Evolutionary conservation across 2,888 invertebrate species (phyloP), one percentile per base, ranked within the genome.

Genomic region (Polydrusus pterygomalis): DNA sequence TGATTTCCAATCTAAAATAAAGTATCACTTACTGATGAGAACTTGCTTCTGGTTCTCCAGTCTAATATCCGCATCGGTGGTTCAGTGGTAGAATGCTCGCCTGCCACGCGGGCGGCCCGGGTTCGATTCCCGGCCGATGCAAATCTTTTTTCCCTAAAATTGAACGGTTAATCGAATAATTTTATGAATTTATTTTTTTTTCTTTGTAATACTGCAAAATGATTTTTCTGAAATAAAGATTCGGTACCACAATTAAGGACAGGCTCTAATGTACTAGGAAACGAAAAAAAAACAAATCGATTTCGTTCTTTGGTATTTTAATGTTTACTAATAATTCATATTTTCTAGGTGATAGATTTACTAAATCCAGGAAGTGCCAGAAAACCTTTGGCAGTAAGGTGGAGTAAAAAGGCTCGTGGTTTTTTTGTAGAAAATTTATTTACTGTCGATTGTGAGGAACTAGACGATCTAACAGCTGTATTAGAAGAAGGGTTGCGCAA

Each of bases 381-480:
- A 64, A 94, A 95, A 86, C 94, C 97, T 0, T 89, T 97, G 56
- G 94, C 95, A 70, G 97, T 98, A 11, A 90, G 98, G 63, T 98
- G 98, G 97, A 96, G 96, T 54, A 97, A 97, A 86, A 97, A 97
- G 86, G 94, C 94, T 62, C 90, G 96, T 13, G 95, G 97, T 2
- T 98, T 98, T 87, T 97, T 97, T 86, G 97, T 98, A 6, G 98
- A 98, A 87, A 98, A 98, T 87, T 90, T 96, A n/a, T 98, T 98
- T 86, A 96, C 95, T 0, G 96, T 97, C 0, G 97, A 97, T 85
- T 98, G 98, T 85, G 96, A 97, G 86, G 94, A 96, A 83, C 88
- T 97, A 60, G 97, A 97, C 81, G 97, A 98, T 87, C 89, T 98
- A 72, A 91, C 97, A 83, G 97, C 97, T 0, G 97, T 98, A 20